Conservation (phyloP, 1,140 invertebrate species). For the Macrobrachium nipponense region DNA sequence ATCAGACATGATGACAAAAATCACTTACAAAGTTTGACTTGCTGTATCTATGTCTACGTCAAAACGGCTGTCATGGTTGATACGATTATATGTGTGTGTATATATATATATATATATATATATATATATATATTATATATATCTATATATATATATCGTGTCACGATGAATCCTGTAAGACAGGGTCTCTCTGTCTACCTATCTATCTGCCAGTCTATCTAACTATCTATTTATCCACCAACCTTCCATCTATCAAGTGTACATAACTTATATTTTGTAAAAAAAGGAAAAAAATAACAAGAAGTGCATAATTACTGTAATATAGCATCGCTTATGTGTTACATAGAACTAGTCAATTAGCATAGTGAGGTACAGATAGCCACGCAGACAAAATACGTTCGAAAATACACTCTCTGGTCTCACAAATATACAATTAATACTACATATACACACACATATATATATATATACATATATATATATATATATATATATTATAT, state of each 20-base stretch:
- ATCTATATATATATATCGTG: no score
- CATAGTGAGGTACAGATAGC: neutral
- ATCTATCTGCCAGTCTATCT: neutral
- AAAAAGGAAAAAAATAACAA: neutral
- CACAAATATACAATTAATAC: neutral
- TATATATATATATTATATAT: no score
- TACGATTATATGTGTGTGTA: no score
- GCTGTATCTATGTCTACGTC: no score
- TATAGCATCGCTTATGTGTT: slow-evolving; percentile 15
- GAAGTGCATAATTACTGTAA: neutral
- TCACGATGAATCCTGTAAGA: no score
- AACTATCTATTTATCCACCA: neutral
- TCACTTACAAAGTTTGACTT: no score
- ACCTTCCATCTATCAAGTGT: neutral
- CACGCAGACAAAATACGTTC: neutral
- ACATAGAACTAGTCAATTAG: neutral
- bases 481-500: slow-evolving; percentile 2
- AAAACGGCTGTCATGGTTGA: no score
- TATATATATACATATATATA: slow-evolving; percentile 19
- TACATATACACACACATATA: slow-evolving; percentile 8
- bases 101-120: no score
- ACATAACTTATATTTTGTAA: no score
- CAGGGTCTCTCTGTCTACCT: neutral
- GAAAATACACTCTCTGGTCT: neutral
- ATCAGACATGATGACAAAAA: no score